Evolutionary conservation across 2,113 vertebrate genomes (phyloP), one percentile per base, ranked within the genome.

Genomic region (Corythoichthys haematopterus): DNA sequence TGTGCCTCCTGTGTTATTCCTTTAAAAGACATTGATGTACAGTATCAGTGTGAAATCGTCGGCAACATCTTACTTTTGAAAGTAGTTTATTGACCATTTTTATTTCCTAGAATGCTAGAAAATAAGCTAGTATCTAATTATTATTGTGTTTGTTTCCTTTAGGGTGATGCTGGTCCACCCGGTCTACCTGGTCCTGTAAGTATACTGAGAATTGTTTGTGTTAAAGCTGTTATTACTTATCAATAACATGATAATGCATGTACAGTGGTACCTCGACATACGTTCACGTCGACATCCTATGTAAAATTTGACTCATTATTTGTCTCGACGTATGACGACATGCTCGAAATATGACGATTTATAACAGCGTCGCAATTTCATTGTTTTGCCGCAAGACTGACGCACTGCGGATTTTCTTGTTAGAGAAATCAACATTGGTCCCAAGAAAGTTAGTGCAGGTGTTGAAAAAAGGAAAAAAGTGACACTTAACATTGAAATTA

Each of bases 111-210:
- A 9, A 12, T 55, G 8, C 2, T 11, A 50, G 20, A 52, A n/a
- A 52, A 7, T 7, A 52, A 52, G n/a, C 40, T 43, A 43, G 40
- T 43, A 8, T 43, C 40, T 76, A 33, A 71, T 50, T 64, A 53
- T 57, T 61, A 10, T 58, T 45, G 12, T 70, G 6, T 74, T 58
- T 76, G 47, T 65, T 76, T 72, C n/a, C 65, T 88, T 72, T 71
- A 94, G 93, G 93, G 93, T 67, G 93, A 93, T 61, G 71, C 79
- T 45, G 93, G 93, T 61, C 87, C 82, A n/a, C 87, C 88, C 80
- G 93, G 93, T 85, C 92, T 84, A 12, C 90, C 93, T 40, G 91
- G 91, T 79, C 86, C 88, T 66, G 93, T 94, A 86, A 93, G 91
- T 92, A 88, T 72, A 72, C 57, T 58, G 59, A 7, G 37, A 43